Evolutionary conservation across 2,797 vertebrate genomes (phyloP).

Genomic region (Falco novaeseelandiae): DNA sequence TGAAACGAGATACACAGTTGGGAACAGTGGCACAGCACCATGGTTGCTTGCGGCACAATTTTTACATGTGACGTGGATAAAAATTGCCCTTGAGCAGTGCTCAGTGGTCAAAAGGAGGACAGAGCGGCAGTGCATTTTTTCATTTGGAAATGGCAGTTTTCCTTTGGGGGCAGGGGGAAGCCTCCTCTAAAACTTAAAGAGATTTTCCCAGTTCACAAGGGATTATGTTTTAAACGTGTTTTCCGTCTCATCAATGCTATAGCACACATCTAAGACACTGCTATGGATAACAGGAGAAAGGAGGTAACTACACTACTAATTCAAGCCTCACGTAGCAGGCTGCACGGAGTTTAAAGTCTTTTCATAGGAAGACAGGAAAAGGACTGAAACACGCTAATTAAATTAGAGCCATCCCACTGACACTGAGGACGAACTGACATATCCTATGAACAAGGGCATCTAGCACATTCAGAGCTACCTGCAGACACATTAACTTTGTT

Average conservation of each 20-base stretch:
- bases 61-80: not conserved
- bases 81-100: not conserved
- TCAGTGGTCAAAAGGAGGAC: not conserved
- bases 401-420: not conserved
- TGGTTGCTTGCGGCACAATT: not conserved
- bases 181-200: not conserved
- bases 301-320: not conserved
- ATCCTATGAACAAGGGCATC: not conserved
- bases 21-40: not conserved
- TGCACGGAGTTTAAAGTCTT: not conserved
- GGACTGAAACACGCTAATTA: not conserved
- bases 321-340: not conserved
- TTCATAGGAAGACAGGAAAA: not conserved
- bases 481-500: not conserved
- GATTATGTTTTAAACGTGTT: not conserved
- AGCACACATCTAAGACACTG: not conserved
- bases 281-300: not conserved
- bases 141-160: not conserved
- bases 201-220: not conserved
- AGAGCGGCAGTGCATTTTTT: not conserved
- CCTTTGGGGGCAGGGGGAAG: not conserved
- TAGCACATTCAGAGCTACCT: not conserved
- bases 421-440: not conserved
- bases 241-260: not conserved
- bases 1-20: accelerated